A percentile compares a stretch with the other conserved stretches of the same genome.
Evolutionary conservation across 2,888 invertebrate genomes (phyloP).

Genomic region (Drosophila antonietae): DNA sequence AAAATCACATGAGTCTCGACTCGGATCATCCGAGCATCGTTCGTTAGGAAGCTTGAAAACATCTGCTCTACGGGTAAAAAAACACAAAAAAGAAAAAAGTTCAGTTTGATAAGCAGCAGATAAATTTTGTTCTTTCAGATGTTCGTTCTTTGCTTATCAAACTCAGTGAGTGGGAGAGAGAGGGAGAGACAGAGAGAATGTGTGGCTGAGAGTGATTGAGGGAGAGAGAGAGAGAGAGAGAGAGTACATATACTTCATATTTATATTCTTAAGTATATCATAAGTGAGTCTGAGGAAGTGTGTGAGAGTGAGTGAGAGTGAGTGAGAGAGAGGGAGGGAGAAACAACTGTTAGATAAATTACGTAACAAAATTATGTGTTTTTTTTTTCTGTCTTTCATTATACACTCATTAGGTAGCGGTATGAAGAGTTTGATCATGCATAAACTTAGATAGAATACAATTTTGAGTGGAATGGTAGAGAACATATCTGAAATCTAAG

Average conservation of each 20-base stretch:
- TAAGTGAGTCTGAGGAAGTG: neutral
- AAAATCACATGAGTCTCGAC: conserved; percentile 6
- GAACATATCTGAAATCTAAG: neutral
- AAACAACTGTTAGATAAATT: conserved; percentile 1
- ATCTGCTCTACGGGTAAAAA: conserved; percentile 15
- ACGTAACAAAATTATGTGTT: neutral
- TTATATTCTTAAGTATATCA: neutral
- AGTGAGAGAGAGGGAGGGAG: neutral
- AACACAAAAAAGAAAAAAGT: neutral
- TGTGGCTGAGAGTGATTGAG: neutral
- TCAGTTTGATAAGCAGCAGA: conserved; percentile 32
- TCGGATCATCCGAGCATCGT: conserved; percentile 4
- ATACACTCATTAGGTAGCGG: neutral
- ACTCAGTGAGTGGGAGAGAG: neutral
- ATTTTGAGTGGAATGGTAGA: neutral
- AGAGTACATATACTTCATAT: neutral
- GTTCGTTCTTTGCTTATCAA: conserved; percentile 15
- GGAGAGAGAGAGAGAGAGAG: neutral
- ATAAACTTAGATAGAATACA: neutral
- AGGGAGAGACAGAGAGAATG: neutral
- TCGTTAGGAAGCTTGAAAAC: conserved; percentile 7
- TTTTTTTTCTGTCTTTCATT: conserved; percentile 7
- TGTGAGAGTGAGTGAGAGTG: no score
- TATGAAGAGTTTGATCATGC: neutral
- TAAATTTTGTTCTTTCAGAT: conserved; percentile 13